Evolutionary conservation across 2,888 invertebrate genomes (phyloP), one percentile per base, ranked within the genome.

Genomic region (Apodemia duryi): DNA sequence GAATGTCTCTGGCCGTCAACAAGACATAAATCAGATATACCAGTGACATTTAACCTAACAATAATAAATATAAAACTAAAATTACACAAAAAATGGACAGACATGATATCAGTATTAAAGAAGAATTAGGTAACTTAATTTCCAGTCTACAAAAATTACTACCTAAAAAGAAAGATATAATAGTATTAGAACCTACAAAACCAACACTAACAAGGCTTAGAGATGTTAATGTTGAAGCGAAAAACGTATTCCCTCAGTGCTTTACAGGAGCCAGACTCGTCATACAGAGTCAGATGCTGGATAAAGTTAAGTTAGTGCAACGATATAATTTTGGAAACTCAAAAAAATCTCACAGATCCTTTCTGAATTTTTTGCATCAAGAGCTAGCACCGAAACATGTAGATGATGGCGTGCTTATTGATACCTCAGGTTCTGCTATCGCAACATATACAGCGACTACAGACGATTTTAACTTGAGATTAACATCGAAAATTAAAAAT

Each of bases 261-360:
- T 91, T 91, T 70, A 78, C 85, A 65, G 91, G 91, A 43, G 84
- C 91, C 29, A 87, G 81, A 71, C 76, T 91, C 21, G 74, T 84
- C 9, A 75, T 91, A 35, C 71, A 85, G 63, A 77, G 90, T 61
- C 86, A 88, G 70, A 74, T 91, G 64, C 73, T 88, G 74, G 83
- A 90, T 63, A 88, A 81, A 67, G 86, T 91, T 49, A 89, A 85
- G 68, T 70, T 91, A 21, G 80, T 85, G 29, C 91, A 91, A 73
- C 84, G 89, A 63, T 91, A 91, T 74, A 88, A 84, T 71, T 89
- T 81, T 66, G 88, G 88, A 2, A 85, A 81, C 68, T 76, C 86
- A 0, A 88, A 82, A 65, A 87, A 90, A 2, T 72, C 81, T 1
- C 84, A 88, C 72, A 84, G 81, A 66, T 83, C 84, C 64, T 89